Base-by-base conservation (phyloP, 2,797 vertebrate species). In the Anomalospiza imberbis region DNA sequence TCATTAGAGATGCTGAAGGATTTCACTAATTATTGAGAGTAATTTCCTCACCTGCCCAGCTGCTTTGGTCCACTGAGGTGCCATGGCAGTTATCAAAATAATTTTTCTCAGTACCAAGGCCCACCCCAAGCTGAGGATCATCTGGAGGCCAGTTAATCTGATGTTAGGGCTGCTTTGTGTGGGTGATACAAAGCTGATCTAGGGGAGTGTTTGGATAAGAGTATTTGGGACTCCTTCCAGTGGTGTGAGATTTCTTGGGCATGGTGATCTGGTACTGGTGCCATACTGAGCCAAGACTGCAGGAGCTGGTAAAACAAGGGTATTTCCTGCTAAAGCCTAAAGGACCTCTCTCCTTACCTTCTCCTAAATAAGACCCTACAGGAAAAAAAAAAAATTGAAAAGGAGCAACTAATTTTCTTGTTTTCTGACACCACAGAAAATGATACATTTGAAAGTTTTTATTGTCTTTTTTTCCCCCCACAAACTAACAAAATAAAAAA, bases 181-280 rank as follows among this genome's bases (percentile, higher is more conserved):
- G 10, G n/a, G 25, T 18, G 31, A 71, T 29, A 53, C 9, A 80
- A 57, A 62, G 60, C 21, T 58, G 66, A 85, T 51, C 11, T 62
- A 34, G 38, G 22, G 32, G n/a, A 84, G 54, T 32, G 48, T 65
- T 80, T 75, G 17, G 34, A 58, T 44, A 72, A 31, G 2, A 14
- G 32, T 25, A 36, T 55, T 22, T 95, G 87, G 92, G 81, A 91
- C 44, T 86, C 79, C 14, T 85, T 89, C 91, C 94, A 95, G 73
- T 5, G 10, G 18, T n/a, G 24, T 84, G 87, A 88, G 70, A 63
- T 89, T 92, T 80, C 85, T 86, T 84, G 95, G 85, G 85, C 91
- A 89, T 62, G 66, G 85, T 3, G 87, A 95, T 93, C 91, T 81
- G 40, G 40, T 54, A 44, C 40, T 25, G 45, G n/a, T 66, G 29